These are phyloP conservation scores for Orthonychiurus folsomi DNA, from an alignment of 2,888 invertebrate species.

Conservation along the genomic window DNA sequence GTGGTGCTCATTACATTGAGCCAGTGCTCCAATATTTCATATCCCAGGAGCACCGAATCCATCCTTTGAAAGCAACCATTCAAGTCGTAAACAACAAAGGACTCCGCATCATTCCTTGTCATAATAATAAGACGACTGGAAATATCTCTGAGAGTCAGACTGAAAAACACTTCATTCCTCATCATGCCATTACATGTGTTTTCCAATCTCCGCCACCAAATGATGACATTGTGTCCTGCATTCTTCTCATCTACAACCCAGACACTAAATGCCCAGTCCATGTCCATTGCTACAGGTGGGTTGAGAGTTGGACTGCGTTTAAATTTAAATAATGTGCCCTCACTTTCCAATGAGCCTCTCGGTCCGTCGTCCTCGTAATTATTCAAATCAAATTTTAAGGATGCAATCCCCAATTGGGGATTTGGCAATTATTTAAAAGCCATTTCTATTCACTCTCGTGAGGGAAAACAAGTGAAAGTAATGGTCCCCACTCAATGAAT, in stretches of 20 bases:
- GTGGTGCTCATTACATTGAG: constrained; percentile 75
- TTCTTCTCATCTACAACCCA: constrained; percentile 85
- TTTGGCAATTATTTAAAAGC: too few species aligned
- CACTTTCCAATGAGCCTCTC: too few species aligned
- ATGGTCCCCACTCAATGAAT: background rate
- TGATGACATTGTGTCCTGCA: constrained; percentile 87
- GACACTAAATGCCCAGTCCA: constrained; percentile 89
- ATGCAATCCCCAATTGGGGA: too few species aligned
- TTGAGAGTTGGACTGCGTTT: too few species aligned
- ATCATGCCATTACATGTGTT: constrained; percentile 84
- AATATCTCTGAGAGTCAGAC: constrained; percentile 44
- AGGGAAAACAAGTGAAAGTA: constrained; percentile 2
- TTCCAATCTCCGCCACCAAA: constrained; percentile 58
- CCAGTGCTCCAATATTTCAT: constrained; percentile 76
- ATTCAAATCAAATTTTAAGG: too few species aligned
- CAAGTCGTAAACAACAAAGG: constrained; percentile 88
- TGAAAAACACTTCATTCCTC: constrained; percentile 88
- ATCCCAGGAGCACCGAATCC: constrained; percentile 72
- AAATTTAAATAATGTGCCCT: too few species aligned
- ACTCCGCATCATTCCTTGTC: constrained; percentile 83
- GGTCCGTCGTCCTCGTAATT: too few species aligned
- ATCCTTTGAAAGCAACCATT: constrained; percentile 81
- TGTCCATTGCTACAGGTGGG: constrained; percentile 84
- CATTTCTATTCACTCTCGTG: too few species aligned
- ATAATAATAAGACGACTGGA: constrained; percentile 44